Evolutionary conservation across 2,888 invertebrate species (phyloP).

Genomic region (Napeogenes inachia): DNA sequence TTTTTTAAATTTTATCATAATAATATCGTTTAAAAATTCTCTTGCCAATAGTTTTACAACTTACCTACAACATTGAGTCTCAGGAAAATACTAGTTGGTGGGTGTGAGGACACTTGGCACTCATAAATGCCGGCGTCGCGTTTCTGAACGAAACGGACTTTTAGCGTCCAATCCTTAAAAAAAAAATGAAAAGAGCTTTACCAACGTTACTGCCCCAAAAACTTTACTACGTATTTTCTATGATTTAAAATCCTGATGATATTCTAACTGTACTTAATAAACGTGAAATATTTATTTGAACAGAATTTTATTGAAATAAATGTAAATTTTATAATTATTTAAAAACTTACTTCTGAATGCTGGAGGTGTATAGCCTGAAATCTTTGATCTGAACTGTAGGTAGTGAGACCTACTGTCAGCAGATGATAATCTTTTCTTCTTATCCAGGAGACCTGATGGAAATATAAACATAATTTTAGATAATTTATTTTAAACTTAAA

Average conservation of each 20-base stretch:
- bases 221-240: too few relatives aligned
- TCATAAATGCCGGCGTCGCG: slow-evolving; percentile 92
- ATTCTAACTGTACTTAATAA: too few relatives aligned
- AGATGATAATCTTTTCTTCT: slow-evolving; percentile 90
- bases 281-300: too few relatives aligned
- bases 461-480: neutral
- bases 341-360: slow-evolving; percentile 85
- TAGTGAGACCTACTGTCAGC: slow-evolving; percentile 90
- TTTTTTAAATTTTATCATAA: too few relatives aligned
- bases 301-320: too few relatives aligned
- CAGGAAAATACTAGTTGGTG: slow-evolving; percentile 92
- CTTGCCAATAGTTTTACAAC: slow-evolving; percentile 8
- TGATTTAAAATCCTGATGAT: too few relatives aligned
- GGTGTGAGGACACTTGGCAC: slow-evolving; percentile 94
- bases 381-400: slow-evolving; percentile 92
- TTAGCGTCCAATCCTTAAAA: slow-evolving; percentile 90
- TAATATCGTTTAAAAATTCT: too few relatives aligned
- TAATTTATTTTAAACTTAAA: too few relatives aligned
- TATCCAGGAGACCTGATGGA: slow-evolving; percentile 88
- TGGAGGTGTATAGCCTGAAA: slow-evolving; percentile 91
- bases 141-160: slow-evolving; percentile 91
- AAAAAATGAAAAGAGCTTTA: slow-evolving; percentile 7
- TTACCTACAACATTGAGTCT: slow-evolving; percentile 92
- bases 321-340: neutral
- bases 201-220: neutral